Evolutionary conservation across 1,140 invertebrate genomes (phyloP).

Genomic region (Polypedilum pembai): DNA sequence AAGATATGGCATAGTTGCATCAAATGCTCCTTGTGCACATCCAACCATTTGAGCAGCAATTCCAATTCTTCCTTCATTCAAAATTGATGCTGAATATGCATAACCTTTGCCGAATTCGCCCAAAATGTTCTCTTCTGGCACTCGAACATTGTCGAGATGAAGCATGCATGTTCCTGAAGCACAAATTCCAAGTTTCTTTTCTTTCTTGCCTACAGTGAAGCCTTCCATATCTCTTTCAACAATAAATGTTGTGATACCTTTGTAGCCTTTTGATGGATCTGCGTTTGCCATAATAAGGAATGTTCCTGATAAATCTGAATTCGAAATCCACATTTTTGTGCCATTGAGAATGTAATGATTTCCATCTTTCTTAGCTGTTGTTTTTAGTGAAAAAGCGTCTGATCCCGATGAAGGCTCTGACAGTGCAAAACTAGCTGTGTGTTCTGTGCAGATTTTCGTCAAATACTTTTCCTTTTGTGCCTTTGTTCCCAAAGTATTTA

Average conservation of each 20-base stretch:
- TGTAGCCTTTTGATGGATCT: slow-evolving; percentile 70
- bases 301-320: slow-evolving; percentile 81
- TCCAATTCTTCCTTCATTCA: slow-evolving; percentile 93
- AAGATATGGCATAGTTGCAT: slow-evolving; percentile 87
- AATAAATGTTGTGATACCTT: slow-evolving; percentile 91
- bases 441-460: slow-evolving; percentile 68
- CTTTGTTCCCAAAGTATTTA: slow-evolving; percentile 72
- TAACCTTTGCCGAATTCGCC: slow-evolving; percentile 87
- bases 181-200: slow-evolving; percentile 87
- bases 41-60: slow-evolving; percentile 96
- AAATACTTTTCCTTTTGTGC: slow-evolving; percentile 84
- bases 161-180: slow-evolving; percentile 86
- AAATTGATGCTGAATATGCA: slow-evolving; percentile 87
- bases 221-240: slow-evolving; percentile 87
- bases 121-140: slow-evolving; percentile 66
- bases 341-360: slow-evolving; percentile 71
- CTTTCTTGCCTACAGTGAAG: slow-evolving; percentile 77
- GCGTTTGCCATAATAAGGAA: slow-evolving; percentile 89
- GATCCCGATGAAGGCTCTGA: slow-evolving; percentile 84
- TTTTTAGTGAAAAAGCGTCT: slow-evolving; percentile 84
- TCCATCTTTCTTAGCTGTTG: slow-evolving; percentile 77
- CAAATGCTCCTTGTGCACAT: slow-evolving; percentile 84
- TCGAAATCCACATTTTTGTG: slow-evolving; percentile 93
- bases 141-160: slow-evolving; percentile 88
- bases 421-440: slow-evolving; percentile 82